These are phyloP conservation scores for Peromyscus californicus DNA, from an alignment of 2,113 vertebrate species.

Conservation along the genomic window DNA sequence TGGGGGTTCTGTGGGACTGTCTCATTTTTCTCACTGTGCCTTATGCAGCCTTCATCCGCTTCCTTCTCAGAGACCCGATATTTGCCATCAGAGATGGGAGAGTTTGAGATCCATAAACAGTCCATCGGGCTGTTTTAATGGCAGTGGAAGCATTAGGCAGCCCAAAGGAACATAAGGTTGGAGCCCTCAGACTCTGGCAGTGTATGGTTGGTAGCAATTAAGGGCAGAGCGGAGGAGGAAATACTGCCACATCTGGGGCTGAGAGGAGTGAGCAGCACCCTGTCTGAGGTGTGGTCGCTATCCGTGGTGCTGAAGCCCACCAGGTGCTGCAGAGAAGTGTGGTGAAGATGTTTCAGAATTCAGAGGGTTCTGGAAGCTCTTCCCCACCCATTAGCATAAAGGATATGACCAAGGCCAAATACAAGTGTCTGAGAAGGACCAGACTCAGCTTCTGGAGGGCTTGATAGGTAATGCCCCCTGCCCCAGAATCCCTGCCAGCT, in stretches of 20 bases:
- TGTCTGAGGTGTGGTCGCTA: rapidly evolving
- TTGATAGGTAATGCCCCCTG: not conserved
- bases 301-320: not conserved
- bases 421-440: not conserved
- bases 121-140: not conserved
- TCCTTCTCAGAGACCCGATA: not conserved
- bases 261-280: rapidly evolving
- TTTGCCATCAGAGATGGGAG: not conserved
- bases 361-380: not conserved
- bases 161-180: not conserved
- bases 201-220: no score
- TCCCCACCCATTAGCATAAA: not conserved
- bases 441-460: not conserved
- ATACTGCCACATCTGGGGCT: not conserved
- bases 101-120: not conserved
- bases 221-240: not conserved
- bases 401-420: not conserved
- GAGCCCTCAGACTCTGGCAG: not conserved
- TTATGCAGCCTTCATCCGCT: not conserved
- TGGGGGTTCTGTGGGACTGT: not conserved
- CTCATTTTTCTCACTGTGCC: not conserved
- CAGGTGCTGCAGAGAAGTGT: not conserved
- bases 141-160: not conserved
- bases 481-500: not conserved
- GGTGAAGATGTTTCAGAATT: not conserved